phyloP scores from a whole-genome alignment of 2,113 vertebrate species.

The Osmerus mordax region DNA sequence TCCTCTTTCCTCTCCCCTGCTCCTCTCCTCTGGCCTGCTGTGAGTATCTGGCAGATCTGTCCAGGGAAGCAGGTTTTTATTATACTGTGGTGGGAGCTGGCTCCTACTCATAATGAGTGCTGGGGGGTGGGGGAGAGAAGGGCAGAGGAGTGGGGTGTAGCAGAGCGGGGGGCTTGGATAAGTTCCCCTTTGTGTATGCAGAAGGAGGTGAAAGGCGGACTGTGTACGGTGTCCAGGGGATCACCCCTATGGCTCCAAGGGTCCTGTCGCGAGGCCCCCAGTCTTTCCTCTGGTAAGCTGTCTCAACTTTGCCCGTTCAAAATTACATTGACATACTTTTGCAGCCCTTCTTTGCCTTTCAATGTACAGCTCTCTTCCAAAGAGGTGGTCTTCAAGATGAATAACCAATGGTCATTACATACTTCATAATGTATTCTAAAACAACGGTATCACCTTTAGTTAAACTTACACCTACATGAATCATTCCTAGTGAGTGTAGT shows the following conservation, averaged over 20 bases:
- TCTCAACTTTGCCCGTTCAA: conserved; percentile 37
- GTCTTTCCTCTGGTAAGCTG: conserved; percentile 46
- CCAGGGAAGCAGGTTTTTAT: conserved; percentile 73
- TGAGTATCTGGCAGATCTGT: conserved; percentile 60
- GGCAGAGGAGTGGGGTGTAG: conserved; percentile 24
- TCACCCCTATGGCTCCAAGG: conserved; percentile 78
- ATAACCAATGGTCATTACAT: background rate
- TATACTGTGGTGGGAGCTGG: conserved; percentile 72
- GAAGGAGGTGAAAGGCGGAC: conserved; percentile 85
- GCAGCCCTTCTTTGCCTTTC: conserved; percentile 7
- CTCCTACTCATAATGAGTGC: conserved; percentile 70
- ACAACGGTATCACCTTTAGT: background rate
- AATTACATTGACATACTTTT: conserved; percentile 24
- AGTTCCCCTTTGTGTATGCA: conserved; percentile 87
- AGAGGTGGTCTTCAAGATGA: background rate
- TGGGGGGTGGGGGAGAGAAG: background rate
- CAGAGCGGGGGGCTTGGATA: conserved; percentile 67
- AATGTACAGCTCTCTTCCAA: background rate
- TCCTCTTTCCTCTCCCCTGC: background rate
- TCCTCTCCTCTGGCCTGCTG: conserved; percentile 29
- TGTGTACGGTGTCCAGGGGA: conserved; percentile 77
- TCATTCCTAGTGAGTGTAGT: background rate
- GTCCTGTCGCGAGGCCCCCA: conserved; percentile 66
- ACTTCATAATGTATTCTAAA: background rate
- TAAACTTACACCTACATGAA: background rate